A percentile compares a stretch with the other conserved stretches of the same genome.
Conservation (phyloP, 2,113 vertebrate species). For the Thunnus thynnus region DNA sequence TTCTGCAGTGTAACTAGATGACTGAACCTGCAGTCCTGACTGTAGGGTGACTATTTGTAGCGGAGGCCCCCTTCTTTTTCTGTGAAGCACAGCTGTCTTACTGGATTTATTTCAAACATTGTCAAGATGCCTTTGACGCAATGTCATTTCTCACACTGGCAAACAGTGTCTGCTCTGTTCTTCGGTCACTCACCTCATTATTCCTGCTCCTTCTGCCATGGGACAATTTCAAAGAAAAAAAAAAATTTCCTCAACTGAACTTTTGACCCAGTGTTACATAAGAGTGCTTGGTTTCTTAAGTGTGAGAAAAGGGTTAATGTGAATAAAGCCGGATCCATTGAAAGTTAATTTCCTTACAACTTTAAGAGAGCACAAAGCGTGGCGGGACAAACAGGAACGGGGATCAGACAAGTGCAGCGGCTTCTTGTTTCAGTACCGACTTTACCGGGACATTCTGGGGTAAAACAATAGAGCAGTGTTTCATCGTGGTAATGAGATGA, state of each 20-base stretch:
- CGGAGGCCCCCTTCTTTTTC: conserved; percentile 32
- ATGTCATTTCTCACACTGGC: conserved; percentile 63
- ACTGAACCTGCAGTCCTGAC: not conserved
- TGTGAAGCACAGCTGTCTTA: conserved; percentile 48
- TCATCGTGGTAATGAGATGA: conserved; percentile 46
- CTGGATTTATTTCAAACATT: conserved; percentile 74
- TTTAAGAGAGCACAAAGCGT: not conserved
- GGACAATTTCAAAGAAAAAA: conserved; percentile 48
- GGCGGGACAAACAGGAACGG: not conserved
- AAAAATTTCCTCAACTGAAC: conserved; percentile 51
- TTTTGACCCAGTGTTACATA: conserved; percentile 53
- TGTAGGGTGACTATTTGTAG: conserved; percentile 30
- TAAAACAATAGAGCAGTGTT: conserved; percentile 69
- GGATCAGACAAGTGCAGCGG: conserved; percentile 16
- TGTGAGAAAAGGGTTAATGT: conserved; percentile 36
- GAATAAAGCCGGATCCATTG: not conserved
- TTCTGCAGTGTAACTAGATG: not conserved
- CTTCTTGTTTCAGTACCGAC: conserved; percentile 33
- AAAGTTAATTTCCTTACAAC: conserved; percentile 31
- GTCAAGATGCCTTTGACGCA: conserved; percentile 62
- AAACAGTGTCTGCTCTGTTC: conserved; percentile 56
- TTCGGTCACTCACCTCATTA: conserved; percentile 41
- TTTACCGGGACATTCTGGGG: conserved; percentile 24
- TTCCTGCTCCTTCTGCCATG: conserved; percentile 58
- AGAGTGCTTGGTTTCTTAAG: conserved; percentile 25